Evolutionary conservation across 2,888 invertebrate species (phyloP), one percentile per base, ranked within the genome.

Genomic region (Tenthredo notha): DNA sequence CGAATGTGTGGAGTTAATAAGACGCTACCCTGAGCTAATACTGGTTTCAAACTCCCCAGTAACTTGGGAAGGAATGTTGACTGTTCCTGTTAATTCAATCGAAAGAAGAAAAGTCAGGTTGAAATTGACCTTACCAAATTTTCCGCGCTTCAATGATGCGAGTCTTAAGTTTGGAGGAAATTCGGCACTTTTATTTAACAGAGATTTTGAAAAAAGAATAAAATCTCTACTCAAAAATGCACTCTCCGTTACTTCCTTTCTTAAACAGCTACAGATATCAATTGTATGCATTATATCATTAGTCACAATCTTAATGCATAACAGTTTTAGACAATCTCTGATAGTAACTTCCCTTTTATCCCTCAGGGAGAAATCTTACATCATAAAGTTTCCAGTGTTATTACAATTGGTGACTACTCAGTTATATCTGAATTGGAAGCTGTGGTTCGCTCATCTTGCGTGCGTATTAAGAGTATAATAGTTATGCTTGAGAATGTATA

Each of bases 1-100:
- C 77, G 90, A 90, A 67, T 87, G 88, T 50, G 67, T 87, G 1
- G 89, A 91, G 84, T 90, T 93, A 33, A 85, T 90, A 1, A 86
- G 90, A 54, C 88, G 87, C 21, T 88, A 92, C 88, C 92, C 93
- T 9, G 91, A 92, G 78, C 88, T 93, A 50, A 85, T 93, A 85
- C 88, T 91, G 25, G 84, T 89, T 12, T 90, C 91, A 10, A 84
- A 89, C 70, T 86, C 86, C 25, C 91, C 92, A 12, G 82, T 88
- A n/a, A 90, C 90, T 29, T 92, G 92, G 92, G 88, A 89, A 78
- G 93, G 93, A 25, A 90, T 91, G 85, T 80, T 93, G 29, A 88
- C 85, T 5, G 72, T 91, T 3, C 58, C 85, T 15, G 74, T 86
- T 21, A 87, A 88, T 83, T n/a, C 70, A 9, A 87, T 86, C 84